Conservation (phyloP, 2,888 invertebrate genomes). For the Napeogenes inachia region DNA sequence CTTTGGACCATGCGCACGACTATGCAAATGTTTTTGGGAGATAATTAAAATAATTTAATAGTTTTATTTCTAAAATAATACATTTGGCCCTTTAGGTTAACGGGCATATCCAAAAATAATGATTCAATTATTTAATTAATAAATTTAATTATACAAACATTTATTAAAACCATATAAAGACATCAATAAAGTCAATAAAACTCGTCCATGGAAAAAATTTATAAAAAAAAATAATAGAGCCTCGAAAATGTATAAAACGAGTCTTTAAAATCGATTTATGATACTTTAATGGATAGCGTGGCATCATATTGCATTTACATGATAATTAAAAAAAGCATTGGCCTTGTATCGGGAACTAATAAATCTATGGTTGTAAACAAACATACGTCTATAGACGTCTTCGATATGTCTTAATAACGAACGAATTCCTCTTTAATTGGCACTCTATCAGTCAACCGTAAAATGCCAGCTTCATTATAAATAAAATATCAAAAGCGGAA, state of each 20-base stretch:
- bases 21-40: no score
- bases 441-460: conserved; percentile 30
- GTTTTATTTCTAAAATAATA: background rate
- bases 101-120: background rate
- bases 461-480: conserved; percentile 27
- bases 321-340: conserved; percentile 27
- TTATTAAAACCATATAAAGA: background rate
- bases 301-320: conserved; percentile 25
- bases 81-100: background rate
- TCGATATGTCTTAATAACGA: conserved; percentile 30
- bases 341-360: conserved; percentile 21
- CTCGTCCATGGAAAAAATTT: background rate
- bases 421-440: conserved; percentile 34
- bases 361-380: conserved; percentile 25
- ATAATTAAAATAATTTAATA: background rate
- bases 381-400: conserved; percentile 21
- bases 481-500: conserved; percentile 29
- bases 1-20: no score
- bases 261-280: conserved; percentile 22
- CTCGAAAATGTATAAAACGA: conserved; percentile 6
- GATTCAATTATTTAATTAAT: conserved; percentile 2
- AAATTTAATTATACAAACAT: conserved; percentile 5
- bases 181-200: conserved; percentile 6
- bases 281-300: conserved; percentile 25
- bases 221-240: background rate